These are phyloP conservation scores for Thereva nobilitata DNA, from an alignment of 2,888 invertebrate genomes.

Conservation along the genomic window DNA sequence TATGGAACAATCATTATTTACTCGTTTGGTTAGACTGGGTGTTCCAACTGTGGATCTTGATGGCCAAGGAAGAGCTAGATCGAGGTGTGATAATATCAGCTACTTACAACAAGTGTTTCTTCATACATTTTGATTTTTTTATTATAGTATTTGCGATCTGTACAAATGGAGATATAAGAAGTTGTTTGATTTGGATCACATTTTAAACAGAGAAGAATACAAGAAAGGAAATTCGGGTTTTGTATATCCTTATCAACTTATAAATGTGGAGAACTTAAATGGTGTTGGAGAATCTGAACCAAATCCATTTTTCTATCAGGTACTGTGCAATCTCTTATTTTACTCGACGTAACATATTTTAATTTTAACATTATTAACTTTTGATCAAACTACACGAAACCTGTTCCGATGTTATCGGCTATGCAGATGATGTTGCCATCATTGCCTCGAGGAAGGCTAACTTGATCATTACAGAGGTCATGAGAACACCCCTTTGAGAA, in stretches of 20 bases:
- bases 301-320: conserved; percentile 98
- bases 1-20: conserved; percentile 99
- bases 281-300: conserved; percentile 97
- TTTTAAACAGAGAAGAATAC: conserved; percentile 82
- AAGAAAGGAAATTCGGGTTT: conserved; percentile 91
- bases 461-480: no score
- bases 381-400: not conserved
- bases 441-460: no score
- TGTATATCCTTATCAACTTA: conserved; percentile 87
- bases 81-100: conserved; percentile 51
- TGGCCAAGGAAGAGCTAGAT: conserved; percentile 93
- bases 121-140: conserved; percentile 29
- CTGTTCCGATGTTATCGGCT: no score
- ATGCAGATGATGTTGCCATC: no score
- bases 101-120: not conserved
- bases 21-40: conserved; percentile 91
- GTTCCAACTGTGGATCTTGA: conserved; percentile 97
- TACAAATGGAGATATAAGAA: conserved; percentile 97
- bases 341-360: not conserved
- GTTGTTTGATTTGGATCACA: conserved; percentile 92
- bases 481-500: no score
- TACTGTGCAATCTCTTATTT: conserved; percentile 49
- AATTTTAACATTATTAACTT: not conserved
- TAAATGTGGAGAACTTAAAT: conserved; percentile 96
- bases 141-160: conserved; percentile 79